Evolutionary conservation across 2,113 vertebrate species (phyloP).

Genomic region (Scartelaos histophorus): DNA sequence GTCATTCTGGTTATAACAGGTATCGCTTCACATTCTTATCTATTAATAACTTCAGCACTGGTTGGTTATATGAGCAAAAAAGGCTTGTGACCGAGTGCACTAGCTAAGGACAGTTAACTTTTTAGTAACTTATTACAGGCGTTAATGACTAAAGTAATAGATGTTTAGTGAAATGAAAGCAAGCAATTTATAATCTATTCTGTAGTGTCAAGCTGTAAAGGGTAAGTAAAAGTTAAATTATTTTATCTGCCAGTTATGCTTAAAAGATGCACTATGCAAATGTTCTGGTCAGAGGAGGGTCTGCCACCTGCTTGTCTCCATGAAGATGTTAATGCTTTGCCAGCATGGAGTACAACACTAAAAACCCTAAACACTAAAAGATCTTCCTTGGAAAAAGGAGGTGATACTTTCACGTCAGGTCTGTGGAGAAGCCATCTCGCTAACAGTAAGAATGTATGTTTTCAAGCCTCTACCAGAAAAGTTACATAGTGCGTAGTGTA

Average conservation of each 20-base stretch:
- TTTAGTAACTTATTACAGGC: neutral
- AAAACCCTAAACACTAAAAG: too few species aligned
- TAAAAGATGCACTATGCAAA: too few species aligned
- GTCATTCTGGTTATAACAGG: constrained; percentile 6
- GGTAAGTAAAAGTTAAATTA: constrained; percentile 46
- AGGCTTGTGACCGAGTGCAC: constrained; percentile 53
- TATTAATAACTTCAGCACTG: constrained; percentile 67
- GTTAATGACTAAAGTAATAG: neutral
- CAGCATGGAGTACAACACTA: too few species aligned
- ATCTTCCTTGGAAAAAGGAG: too few species aligned
- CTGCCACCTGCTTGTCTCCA: too few species aligned
- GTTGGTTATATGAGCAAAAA: constrained; percentile 36
- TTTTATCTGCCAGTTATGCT: too few species aligned
- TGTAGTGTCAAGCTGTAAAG: neutral
- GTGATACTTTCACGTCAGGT: neutral
- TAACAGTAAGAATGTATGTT: too few species aligned
- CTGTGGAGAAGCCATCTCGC: too few species aligned
- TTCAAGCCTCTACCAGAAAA: too few species aligned
- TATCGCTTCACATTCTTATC: constrained; percentile 62
- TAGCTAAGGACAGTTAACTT: constrained; percentile 21
- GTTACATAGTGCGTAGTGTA: neutral
- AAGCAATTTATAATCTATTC: neutral
- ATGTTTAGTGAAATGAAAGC: neutral
- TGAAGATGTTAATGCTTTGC: too few species aligned
- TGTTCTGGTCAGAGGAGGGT: too few species aligned